A percentile compares a stretch with the other conserved stretches of the same genome.
Evolutionary conservation across 2,113 vertebrate genomes (phyloP).

Genomic region (Columbina picui): DNA sequence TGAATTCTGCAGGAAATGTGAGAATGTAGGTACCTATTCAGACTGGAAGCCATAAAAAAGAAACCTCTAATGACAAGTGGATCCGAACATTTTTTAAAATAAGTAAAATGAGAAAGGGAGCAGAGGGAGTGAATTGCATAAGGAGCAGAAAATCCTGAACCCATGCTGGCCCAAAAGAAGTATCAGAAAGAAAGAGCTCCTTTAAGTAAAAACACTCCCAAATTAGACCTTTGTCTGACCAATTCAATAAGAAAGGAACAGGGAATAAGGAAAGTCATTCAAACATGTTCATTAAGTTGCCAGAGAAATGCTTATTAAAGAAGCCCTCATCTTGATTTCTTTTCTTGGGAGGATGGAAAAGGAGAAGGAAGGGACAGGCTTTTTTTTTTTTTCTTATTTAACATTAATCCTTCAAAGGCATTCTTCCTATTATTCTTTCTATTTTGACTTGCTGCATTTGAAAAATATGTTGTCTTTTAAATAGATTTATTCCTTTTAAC

Average conservation of each 20-base stretch:
- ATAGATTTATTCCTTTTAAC: constrained; percentile 46
- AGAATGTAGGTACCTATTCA: constrained; percentile 45
- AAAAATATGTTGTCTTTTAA: constrained; percentile 59
- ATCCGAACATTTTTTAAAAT: constrained; percentile 44
- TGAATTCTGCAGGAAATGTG: constrained; percentile 21
- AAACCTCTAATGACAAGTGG: constrained; percentile 28
- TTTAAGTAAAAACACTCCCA: constrained; percentile 60
- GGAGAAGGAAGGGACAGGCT: neutral
- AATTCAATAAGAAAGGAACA: constrained; percentile 60
- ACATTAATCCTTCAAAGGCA: constrained; percentile 55
- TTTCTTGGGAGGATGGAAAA: neutral
- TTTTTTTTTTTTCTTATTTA: neutral
- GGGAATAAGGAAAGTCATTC: constrained; percentile 59
- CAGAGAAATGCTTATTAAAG: constrained; percentile 63
- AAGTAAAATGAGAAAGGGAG: constrained; percentile 51
- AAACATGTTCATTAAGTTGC: constrained; percentile 61
- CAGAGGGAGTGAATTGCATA: constrained; percentile 37
- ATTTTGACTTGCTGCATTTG: constrained; percentile 62
- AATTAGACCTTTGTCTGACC: constrained; percentile 63
- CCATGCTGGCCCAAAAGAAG: constrained; percentile 44
- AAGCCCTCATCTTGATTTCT: constrained; percentile 40
- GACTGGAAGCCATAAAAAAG: constrained; percentile 27
- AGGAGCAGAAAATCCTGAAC: constrained; percentile 57
- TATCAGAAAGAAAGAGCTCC: constrained; percentile 60
- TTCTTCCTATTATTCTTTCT: constrained; percentile 55